Conservation (phyloP, 2,888 invertebrate genomes). For the Trichogramma dendrolimi region DNA sequence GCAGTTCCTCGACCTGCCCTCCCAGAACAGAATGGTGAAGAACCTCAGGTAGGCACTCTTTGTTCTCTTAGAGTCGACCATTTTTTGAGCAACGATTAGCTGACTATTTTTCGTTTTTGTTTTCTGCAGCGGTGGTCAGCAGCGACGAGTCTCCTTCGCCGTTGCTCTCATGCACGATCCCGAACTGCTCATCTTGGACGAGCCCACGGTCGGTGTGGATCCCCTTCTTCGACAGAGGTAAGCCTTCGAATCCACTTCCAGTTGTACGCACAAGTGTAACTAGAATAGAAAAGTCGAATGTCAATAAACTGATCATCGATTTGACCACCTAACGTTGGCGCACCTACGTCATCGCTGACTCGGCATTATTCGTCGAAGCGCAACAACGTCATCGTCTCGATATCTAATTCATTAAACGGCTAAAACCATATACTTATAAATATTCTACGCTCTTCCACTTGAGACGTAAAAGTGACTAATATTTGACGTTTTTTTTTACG, state of each 20-base stretch:
- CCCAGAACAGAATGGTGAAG: constrained; percentile 74
- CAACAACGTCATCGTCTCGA: neutral
- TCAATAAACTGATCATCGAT: neutral
- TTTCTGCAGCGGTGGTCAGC: constrained; percentile 76
- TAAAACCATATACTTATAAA: constrained; percentile 2
- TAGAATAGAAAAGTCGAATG: no score
- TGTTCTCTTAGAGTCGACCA: neutral
- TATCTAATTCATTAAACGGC: neutral
- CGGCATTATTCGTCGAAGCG: no score
- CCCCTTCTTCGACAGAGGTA: constrained; percentile 77
- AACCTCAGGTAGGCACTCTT: constrained; percentile 62
- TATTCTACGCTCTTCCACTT: neutral
- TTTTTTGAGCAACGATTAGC: neutral
- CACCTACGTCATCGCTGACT: neutral
- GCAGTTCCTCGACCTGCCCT: constrained; percentile 86
- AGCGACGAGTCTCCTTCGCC: constrained; percentile 85
- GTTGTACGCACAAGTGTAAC: neutral
- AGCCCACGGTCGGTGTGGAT: constrained; percentile 91
- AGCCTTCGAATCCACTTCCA: neutral
- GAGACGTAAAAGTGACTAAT: constrained; percentile 6
- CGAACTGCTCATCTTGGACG: constrained; percentile 84
- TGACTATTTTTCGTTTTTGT: constrained; percentile 7
- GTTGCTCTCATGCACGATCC: constrained; percentile 91
- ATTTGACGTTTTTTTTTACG: no score
- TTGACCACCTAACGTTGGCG: no score